A percentile compares a stretch with the other conserved stretches of the same genome.
Conservation (phyloP, 1,140 invertebrate species). For the Pseudomyrmex dendroicus region DNA sequence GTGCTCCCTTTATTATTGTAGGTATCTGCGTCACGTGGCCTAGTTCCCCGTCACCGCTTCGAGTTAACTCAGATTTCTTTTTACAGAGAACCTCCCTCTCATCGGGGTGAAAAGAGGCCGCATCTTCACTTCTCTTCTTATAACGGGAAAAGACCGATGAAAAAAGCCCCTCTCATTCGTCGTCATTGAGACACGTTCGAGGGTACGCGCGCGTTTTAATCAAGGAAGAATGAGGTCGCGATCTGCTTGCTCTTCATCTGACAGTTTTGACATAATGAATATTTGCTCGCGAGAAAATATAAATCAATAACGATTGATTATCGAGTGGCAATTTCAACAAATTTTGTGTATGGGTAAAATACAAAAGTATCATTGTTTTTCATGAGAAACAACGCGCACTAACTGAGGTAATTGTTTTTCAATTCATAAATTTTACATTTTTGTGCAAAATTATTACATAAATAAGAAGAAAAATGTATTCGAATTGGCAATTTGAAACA, state of each 20-base stretch:
- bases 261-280: conserved; percentile 30
- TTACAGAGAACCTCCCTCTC: conserved; percentile 16
- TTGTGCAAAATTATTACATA: no score
- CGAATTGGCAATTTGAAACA: background rate
- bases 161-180: conserved; percentile 5
- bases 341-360: background rate
- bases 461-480: background rate
- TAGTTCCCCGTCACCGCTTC: conserved; percentile 37
- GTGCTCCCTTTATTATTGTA: conserved; percentile 56
- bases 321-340: background rate
- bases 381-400: no score
- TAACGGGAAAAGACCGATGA: background rate
- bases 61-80: conserved; percentile 37
- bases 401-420: no score
- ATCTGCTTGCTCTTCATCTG: background rate
- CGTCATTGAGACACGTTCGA: conserved; percentile 13
- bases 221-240: background rate
- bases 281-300: background rate
- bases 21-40: conserved; percentile 53
- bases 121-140: conserved; percentile 24
- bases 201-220: background rate
- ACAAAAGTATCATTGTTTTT: background rate
- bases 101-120: conserved; percentile 12
- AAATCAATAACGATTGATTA: background rate
- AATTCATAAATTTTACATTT: no score